Conservation (phyloP, 2,888 invertebrate species). For the Julus scanicus region DNA sequence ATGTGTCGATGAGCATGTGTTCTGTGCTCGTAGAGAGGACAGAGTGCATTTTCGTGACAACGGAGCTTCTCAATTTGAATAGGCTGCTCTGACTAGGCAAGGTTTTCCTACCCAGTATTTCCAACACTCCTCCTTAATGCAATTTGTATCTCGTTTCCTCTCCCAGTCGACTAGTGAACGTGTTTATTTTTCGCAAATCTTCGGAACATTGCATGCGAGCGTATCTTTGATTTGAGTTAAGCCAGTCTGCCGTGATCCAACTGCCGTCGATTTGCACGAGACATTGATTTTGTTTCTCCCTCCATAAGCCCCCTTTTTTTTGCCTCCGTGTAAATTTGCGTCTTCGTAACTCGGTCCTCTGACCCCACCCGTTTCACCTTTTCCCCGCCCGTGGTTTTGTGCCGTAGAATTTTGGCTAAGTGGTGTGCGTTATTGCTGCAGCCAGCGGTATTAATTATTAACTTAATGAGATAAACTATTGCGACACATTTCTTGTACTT, state of each 20-base stretch:
- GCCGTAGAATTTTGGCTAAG: conserved; percentile 39
- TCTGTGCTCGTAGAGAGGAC: not conserved
- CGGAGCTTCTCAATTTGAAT: not conserved
- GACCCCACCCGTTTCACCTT: not conserved
- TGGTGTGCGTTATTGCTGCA: conserved; percentile 10
- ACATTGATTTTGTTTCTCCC: not conserved
- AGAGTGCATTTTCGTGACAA: not conserved
- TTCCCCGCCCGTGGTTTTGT: not conserved
- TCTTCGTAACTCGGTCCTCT: not conserved
- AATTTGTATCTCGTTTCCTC: not conserved
- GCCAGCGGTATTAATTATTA: conserved; percentile 36
- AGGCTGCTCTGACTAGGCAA: not conserved
- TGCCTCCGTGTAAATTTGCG: not conserved
- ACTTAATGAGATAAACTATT: conserved; percentile 51
- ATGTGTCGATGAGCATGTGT: not conserved
- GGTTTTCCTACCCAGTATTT: not conserved
- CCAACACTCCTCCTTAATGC: not conserved
- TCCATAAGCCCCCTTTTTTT: not conserved
- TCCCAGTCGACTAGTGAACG: not conserved
- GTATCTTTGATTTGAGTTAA: not conserved
- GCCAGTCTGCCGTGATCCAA: conserved; percentile 2
- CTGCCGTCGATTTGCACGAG: not conserved
- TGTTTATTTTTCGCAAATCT: not conserved
- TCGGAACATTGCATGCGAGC: conserved; percentile 13
- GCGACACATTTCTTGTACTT: conserved; percentile 53